A percentile compares a stretch with the other conserved stretches of the same genome.
phyloP scores from a whole-genome alignment of 1,140 invertebrate genomes.

The Physella acuta region DNA sequence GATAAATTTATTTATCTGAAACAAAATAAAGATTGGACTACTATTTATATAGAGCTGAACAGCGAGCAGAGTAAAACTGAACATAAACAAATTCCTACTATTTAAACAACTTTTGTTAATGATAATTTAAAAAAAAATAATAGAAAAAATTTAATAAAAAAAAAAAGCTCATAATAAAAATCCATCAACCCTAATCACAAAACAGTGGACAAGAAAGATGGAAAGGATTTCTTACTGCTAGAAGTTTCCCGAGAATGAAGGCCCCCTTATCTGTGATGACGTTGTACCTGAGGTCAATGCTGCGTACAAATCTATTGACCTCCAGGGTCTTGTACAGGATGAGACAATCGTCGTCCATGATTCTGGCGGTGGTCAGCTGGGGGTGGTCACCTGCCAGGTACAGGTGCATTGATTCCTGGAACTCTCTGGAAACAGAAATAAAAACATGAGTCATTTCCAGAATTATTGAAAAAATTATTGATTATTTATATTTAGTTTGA shows the following conservation, averaged over 20 bases:
- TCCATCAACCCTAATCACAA: no score
- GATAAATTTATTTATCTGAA: slow-evolving; percentile 43
- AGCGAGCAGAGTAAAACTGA: no score
- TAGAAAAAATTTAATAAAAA: no score
- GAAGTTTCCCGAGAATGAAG: slow-evolving; percentile 41
- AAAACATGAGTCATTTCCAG: neutral
- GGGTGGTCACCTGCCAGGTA: slow-evolving; percentile 58
- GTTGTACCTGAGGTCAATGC: slow-evolving; percentile 57
- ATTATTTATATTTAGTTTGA: slow-evolving; percentile 9
- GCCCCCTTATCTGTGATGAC: slow-evolving; percentile 55
- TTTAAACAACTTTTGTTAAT: no score
- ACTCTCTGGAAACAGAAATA: slow-evolving; percentile 33
- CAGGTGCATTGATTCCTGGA: slow-evolving; percentile 50
- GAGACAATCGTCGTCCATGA: slow-evolving; percentile 49
- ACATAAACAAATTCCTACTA: no score
- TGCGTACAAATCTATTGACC: slow-evolving; percentile 50
- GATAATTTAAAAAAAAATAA: no score
- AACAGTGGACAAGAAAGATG: no score
- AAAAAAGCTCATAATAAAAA: no score
- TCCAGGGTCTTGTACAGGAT: slow-evolving; percentile 49
- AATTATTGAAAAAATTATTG: neutral
- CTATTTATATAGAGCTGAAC: no score
- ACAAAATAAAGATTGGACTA: slow-evolving; percentile 2
- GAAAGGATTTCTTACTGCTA: no score
- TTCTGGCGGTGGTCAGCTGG: slow-evolving; percentile 47